Conservation (phyloP, 2,888 invertebrate genomes). For the Drosophila subquinaria region DNA sequence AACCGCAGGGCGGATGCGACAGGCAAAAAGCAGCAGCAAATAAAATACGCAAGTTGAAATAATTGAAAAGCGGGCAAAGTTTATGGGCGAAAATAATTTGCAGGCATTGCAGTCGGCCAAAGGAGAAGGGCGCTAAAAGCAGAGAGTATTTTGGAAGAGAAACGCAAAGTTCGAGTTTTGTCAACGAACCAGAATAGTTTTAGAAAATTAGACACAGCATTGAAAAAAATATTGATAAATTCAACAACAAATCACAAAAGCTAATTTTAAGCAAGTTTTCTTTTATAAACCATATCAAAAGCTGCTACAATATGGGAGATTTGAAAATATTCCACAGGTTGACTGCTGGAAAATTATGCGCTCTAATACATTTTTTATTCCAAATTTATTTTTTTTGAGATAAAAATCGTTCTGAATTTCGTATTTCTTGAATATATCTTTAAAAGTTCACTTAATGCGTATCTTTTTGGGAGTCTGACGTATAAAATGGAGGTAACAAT, state of each 20-base stretch:
- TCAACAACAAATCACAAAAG: background rate
- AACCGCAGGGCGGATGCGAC: conserved; percentile 45
- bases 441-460: no score
- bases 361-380: no score
- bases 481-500: no score
- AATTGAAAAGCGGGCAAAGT: conserved; percentile 74
- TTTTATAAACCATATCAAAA: background rate
- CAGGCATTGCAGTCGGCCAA: conserved; percentile 30
- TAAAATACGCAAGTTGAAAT: conserved; percentile 65
- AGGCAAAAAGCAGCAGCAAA: conserved; percentile 53
- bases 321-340: background rate
- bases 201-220: background rate
- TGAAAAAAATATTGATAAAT: background rate
- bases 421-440: no score
- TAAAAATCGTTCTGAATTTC: no score
- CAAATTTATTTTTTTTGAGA: no score
- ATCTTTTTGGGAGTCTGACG: background rate
- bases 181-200: background rate
- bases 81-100: conserved; percentile 69
- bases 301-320: background rate
- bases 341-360: no score
- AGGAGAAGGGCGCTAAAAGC: background rate
- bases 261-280: background rate
- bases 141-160: background rate
- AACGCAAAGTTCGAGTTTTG: background rate